Evolutionary conservation across 2,888 invertebrate genomes (phyloP).

Genomic region (Dysmachus trigonus): DNA sequence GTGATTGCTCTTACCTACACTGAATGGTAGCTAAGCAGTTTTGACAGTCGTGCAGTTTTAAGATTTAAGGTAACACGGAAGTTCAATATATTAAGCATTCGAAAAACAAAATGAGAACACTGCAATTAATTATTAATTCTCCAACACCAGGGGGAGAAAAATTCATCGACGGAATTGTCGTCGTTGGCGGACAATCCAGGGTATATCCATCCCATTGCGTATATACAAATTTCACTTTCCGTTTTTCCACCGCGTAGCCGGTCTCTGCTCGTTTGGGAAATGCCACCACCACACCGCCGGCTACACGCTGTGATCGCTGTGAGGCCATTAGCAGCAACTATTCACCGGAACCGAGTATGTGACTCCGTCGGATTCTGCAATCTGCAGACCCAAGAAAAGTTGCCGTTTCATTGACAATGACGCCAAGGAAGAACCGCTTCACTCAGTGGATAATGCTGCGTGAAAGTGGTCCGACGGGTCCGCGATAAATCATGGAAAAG

Average conservation of each 20-base stretch:
- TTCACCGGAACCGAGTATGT: neutral
- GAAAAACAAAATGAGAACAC: neutral
- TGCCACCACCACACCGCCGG: neutral
- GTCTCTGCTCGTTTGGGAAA: neutral
- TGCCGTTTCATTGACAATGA: neutral
- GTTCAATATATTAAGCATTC: neutral
- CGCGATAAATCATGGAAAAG: neutral
- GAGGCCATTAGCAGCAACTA: neutral
- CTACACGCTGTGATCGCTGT: neutral
- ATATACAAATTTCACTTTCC: neutral
- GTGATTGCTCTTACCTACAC: no score
- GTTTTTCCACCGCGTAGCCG: neutral
- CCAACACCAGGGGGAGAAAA: neutral
- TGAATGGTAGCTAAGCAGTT: neutral
- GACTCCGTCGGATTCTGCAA: neutral
- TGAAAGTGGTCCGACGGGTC: conserved; percentile 8
- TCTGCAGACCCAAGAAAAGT: neutral
- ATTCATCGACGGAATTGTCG: neutral
- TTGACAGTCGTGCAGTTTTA: no score
- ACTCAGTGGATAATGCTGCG: neutral
- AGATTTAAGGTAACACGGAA: neutral
- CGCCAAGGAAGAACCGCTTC: neutral
- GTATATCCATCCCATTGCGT: neutral
- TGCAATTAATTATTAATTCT: neutral
- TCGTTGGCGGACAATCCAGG: neutral